Evolutionary conservation across 2,113 vertebrate species (phyloP), one percentile per base, ranked within the genome.

Genomic region (Mixornis gularis): DNA sequence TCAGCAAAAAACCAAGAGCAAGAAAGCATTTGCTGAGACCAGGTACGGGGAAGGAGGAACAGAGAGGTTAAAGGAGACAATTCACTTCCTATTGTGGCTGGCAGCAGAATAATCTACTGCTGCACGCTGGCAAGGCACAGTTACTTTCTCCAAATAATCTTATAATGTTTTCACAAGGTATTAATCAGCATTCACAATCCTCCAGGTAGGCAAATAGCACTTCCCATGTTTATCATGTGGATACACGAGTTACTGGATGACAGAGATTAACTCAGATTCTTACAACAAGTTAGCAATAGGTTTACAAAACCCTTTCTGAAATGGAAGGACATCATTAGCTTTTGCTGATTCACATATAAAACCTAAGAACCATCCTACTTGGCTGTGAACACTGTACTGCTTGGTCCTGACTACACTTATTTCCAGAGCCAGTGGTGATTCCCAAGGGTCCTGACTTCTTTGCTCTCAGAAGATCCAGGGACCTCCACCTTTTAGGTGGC

Each of bases 401-500:
- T 83, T 76, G 34, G 36, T 72, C 25, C 55, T 83, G 38, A 72
- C 13, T 19, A 29, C 17, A 5, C 1, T 17, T 32, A 9, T 56
- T 69, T 56, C 36, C 26, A 53, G 53, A 76, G 41, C 3, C 11
- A 58, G 4, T 10, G 21, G 6, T 66, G 48, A 17, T 34, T 38
- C 12, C 12, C 13, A 53, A 44, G 12, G 22, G 9, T 46, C 17
- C 10, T 59, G 14, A 48, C 13, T 53, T 86, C 30, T 32, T 56
- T 0, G 0, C 32, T 60, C 19, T 63, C 41, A 74, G 17, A 36
- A 74, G 43, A 64, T 48, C 7, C 1, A 3, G 41, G 7, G 30
- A 72, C 9, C 2, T 85, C 22, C 4, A 26, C 5, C 3, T 52
- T 72, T 30, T 21, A 56, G 34, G 41, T 29, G 17, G 4, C 14